Conservation (phyloP, 2,797 vertebrate genomes). For the Cirrhinus mrigala region DNA sequence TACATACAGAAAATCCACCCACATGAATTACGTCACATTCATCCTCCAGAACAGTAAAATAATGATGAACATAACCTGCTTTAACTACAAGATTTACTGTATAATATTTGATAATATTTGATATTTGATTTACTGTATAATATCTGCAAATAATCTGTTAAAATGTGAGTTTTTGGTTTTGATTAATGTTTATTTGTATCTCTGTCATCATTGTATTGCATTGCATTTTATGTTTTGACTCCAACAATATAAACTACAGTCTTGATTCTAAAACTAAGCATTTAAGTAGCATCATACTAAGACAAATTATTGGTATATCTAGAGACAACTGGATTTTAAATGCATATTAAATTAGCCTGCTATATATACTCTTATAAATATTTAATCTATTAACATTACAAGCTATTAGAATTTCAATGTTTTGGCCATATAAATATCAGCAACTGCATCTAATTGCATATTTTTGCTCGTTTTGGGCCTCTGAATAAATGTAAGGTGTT, state of each 20-base stretch:
- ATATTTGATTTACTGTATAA: not conserved
- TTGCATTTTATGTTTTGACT: not conserved
- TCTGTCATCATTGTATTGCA: not conserved
- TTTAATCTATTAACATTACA: not conserved
- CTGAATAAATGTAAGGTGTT: not conserved
- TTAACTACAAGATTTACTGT: not conserved
- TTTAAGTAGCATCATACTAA: not conserved
- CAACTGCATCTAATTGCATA: not conserved
- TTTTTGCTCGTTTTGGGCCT: not conserved
- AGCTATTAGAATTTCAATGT: not conserved
- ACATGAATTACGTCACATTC: not conserved
- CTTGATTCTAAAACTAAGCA: not conserved
- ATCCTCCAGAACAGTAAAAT: not conserved
- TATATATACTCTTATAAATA: not conserved
- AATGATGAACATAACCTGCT: not conserved
- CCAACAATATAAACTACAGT: not conserved
- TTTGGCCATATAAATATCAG: not conserved
- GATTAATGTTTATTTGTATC: not conserved
- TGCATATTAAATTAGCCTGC: not conserved
- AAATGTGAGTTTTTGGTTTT: not conserved
- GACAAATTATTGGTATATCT: not conserved
- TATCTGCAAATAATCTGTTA: accelerated
- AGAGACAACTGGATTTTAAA: not conserved
- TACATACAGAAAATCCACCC: not conserved
- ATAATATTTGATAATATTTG: not conserved